phyloP scores from a whole-genome alignment of 2,888 invertebrate species.

The Diadegma fenestrale region DNA sequence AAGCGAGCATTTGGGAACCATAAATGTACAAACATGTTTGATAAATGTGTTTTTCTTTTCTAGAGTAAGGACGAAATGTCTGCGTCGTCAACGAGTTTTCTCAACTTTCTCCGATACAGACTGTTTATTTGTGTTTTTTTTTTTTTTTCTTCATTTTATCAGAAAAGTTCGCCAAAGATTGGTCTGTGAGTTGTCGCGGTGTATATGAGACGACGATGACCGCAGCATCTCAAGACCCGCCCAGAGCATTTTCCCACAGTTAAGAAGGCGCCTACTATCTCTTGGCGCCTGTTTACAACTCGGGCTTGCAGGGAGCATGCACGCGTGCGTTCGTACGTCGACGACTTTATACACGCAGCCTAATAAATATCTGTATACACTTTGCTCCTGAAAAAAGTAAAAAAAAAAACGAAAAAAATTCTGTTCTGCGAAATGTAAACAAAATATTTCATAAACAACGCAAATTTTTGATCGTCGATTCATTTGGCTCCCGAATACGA shows the following conservation, averaged over 20 bases:
- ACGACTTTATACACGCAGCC: slow-evolving; percentile 55
- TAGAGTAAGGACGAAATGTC: neutral
- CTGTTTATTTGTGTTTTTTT: slow-evolving; percentile 41
- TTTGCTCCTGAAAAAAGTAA: slow-evolving; percentile 9
- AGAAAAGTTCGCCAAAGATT: slow-evolving; percentile 60
- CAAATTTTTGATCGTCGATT: slow-evolving; percentile 9
- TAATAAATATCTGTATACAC: slow-evolving; percentile 16
- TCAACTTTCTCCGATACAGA: neutral
- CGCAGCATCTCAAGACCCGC: slow-evolving; percentile 74
- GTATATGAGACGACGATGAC: slow-evolving; percentile 58
- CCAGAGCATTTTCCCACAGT: slow-evolving; percentile 81
- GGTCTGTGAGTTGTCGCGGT: slow-evolving; percentile 59
- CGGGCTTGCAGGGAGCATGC: slow-evolving; percentile 70
- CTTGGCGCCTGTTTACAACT: slow-evolving; percentile 76
- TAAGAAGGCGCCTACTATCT: slow-evolving; percentile 81
- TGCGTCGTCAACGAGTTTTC: neutral
- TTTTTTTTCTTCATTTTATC: slow-evolving; percentile 39
- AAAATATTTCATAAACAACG: slow-evolving; percentile 32
- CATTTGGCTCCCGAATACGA: slow-evolving; percentile 17
- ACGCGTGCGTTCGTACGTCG: slow-evolving; percentile 73
- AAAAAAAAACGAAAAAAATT: slow-evolving; percentile 13
- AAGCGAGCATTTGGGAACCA: neutral
- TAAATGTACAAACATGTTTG: slow-evolving; percentile 5
- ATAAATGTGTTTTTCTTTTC: slow-evolving; percentile 15
- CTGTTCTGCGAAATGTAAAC: slow-evolving; percentile 38